A percentile compares a stretch with the other conserved stretches of the same genome.
These are phyloP conservation scores for Spheniscus mendiculus DNA, from an alignment of 2,113 vertebrate genomes.

Conservation along the genomic window DNA sequence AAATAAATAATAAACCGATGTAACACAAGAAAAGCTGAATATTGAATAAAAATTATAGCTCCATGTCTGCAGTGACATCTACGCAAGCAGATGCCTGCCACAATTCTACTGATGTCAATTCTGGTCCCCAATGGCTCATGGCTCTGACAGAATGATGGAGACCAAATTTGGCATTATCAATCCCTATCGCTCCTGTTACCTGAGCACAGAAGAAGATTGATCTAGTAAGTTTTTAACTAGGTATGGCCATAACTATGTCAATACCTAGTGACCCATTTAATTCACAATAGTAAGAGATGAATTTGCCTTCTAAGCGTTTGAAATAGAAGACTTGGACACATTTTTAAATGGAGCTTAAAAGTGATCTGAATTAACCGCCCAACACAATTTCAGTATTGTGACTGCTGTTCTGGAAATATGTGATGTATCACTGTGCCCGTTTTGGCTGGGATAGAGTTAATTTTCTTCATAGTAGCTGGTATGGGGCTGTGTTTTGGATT, in stretches of 20 bases:
- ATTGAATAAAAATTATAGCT: neutral
- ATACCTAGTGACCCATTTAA: neutral
- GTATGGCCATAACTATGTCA: neutral
- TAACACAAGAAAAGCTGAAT: neutral
- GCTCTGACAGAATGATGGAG: rapidly evolving
- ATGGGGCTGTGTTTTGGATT: no score
- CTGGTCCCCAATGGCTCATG: neutral
- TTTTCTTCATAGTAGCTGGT: no score
- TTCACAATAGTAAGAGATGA: neutral
- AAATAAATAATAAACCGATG: neutral
- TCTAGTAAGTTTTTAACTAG: neutral
- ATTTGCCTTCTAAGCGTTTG: neutral
- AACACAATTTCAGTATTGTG: neutral
- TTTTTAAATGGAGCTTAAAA: neutral
- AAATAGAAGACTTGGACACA: neutral
- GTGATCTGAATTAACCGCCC: neutral
- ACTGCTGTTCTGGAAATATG: neutral
- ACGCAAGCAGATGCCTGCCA: neutral
- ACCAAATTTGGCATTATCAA: neutral
- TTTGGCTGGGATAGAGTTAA: no score
- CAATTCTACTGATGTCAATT: neutral
- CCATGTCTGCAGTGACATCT: neutral
- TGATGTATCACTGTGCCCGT: neutral
- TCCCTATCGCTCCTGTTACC: neutral
- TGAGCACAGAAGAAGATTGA: neutral